A percentile compares a stretch with the other conserved stretches of the same genome.
Evolutionary conservation across 1,140 invertebrate species (phyloP).

Genomic region (Globodera rostochiensis): DNA sequence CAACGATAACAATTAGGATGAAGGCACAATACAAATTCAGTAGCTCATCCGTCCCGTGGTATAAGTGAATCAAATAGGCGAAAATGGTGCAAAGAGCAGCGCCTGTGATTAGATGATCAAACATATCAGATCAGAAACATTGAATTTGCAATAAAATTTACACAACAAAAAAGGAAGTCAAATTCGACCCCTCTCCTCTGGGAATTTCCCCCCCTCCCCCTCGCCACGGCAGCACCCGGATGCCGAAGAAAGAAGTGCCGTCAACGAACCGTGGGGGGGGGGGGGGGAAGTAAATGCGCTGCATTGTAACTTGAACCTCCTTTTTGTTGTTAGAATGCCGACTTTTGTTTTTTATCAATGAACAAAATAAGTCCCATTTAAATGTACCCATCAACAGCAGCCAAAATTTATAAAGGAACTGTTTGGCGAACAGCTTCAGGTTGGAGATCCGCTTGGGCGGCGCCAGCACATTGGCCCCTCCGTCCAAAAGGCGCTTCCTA

Average conservation of each 20-base stretch:
- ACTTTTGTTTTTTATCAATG: no score
- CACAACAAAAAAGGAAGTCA: no score
- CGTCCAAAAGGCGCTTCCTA: slow-evolving; percentile 61
- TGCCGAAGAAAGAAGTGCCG: no score
- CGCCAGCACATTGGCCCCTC: slow-evolving; percentile 54
- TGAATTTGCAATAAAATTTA: not conserved
- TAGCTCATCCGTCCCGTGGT: slow-evolving; percentile 57
- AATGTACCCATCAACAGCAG: slow-evolving; percentile 53
- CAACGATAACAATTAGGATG: slow-evolving; percentile 59
- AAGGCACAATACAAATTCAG: slow-evolving; percentile 64
- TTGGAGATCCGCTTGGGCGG: slow-evolving; percentile 53
- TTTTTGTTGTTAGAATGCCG: no score
- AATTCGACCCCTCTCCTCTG: no score
- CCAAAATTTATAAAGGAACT: slow-evolving; percentile 65
- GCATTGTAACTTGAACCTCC: no score
- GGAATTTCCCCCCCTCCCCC: no score
- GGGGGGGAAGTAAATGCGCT: no score
- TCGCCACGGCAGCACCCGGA: no score
- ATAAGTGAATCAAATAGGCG: slow-evolving; percentile 65
- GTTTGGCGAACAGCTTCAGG: slow-evolving; percentile 50
- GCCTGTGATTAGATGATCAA: not conserved
- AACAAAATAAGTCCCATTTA: no score
- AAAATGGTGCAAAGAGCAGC: slow-evolving; percentile 55
- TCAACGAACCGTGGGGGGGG: no score
- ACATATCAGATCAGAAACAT: slow-evolving; percentile 7